Percentiles rank a stretch among this genome's conserved stretches.
These are phyloP conservation scores for Euclidia mi DNA, from an alignment of 2,888 invertebrate genomes.

Conservation along the genomic window DNA sequence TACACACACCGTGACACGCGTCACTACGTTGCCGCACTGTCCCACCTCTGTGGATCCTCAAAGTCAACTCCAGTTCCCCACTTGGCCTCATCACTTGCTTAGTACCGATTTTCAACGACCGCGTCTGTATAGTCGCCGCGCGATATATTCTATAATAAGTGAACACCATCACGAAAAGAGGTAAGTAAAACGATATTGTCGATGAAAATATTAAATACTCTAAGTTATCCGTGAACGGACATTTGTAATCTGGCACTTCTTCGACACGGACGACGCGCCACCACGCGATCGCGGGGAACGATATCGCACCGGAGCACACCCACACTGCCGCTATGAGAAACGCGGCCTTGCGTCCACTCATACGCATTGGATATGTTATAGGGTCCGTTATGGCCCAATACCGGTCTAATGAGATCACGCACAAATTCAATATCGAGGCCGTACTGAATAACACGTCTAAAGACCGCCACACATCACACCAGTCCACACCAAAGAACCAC, in stretches of 20 bases:
- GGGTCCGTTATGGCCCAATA: conserved; percentile 99
- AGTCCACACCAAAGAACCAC: conserved; percentile 98
- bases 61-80: conserved; percentile 96
- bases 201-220: conserved; percentile 99
- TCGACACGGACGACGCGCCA: conserved; percentile 97
- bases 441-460: conserved; percentile 99
- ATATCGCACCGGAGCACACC: conserved; percentile 98
- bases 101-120: conserved; percentile 96
- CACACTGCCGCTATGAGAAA: conserved; percentile 98
- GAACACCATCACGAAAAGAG: conserved; percentile 99
- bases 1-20: conserved; percentile 89
- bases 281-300: conserved; percentile 99
- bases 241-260: conserved; percentile 95
- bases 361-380: conserved; percentile 98
- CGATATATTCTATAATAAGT: conserved; percentile 99
- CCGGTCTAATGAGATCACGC: conserved; percentile 98
- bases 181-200: conserved; percentile 99
- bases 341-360: conserved; percentile 96
- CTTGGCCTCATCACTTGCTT: conserved; percentile 96
- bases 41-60: conserved; percentile 98
- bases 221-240: conserved; percentile 98
- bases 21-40: conserved; percentile 91
- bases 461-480: conserved; percentile 99
- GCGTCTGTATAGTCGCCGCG: conserved; percentile 97
- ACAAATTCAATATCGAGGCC: conserved; percentile 98